A percentile compares a stretch with the other conserved stretches of the same genome.
These are phyloP conservation scores for Esox masquinongy DNA, from an alignment of 2,797 vertebrate species.

Conservation along the genomic window DNA sequence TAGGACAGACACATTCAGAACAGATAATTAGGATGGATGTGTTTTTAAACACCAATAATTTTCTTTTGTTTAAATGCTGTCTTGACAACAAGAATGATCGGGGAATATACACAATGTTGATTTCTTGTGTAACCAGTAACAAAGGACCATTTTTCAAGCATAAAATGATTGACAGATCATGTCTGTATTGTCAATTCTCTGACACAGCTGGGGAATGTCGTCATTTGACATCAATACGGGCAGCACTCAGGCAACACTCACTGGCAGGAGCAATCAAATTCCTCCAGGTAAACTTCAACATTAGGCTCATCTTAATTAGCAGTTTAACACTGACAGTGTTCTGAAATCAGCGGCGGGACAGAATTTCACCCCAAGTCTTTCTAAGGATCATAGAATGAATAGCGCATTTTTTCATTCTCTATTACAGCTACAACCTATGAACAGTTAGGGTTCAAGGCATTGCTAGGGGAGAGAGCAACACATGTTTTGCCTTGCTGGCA, in stretches of 20 bases:
- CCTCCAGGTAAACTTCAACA: slow-evolving; percentile 14
- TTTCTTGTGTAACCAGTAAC: not conserved
- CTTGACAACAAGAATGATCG: not conserved
- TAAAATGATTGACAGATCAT: not conserved
- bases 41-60: not conserved
- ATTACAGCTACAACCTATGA: too few relatives aligned
- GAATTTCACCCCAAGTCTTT: not conserved
- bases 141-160: not conserved
- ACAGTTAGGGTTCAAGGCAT: not conserved
- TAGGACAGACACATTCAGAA: slow-evolving; percentile 1
- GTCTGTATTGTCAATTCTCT: not conserved
- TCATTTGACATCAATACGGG: slow-evolving; percentile 19
- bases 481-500: too few relatives aligned
- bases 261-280: not conserved
- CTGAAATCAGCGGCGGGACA: not conserved
- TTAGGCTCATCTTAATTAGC: not conserved
- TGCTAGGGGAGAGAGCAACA: too few relatives aligned
- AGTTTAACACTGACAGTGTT: not conserved
- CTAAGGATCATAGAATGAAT: too few relatives aligned
- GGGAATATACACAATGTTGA: not conserved
- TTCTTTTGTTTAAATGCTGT: not conserved
- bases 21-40: not conserved
- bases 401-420: not conserved
- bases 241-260: not conserved
- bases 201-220: not conserved